phyloP scores from a whole-genome alignment of 2,888 invertebrate genomes.

The Hirtodrosophila alboralis region DNA sequence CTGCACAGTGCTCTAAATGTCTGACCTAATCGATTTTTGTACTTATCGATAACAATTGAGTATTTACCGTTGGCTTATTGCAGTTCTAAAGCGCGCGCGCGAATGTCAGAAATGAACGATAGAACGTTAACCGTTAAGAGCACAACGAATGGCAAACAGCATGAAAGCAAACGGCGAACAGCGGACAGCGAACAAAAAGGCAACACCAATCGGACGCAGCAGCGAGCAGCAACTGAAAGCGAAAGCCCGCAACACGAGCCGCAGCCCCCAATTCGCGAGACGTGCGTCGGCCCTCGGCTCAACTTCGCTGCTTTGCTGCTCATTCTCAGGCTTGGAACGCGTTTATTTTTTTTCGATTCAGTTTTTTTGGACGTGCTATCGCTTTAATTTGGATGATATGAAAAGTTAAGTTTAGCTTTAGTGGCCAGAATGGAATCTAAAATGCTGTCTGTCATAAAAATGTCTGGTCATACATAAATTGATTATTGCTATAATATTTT shows the following conservation, averaged over 20 bases:
- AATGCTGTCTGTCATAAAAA: constrained; percentile 26
- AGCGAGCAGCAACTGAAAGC: constrained; percentile 82
- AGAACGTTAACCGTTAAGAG: constrained; percentile 21
- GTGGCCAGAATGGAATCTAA: constrained; percentile 43
- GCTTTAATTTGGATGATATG: constrained; percentile 61
- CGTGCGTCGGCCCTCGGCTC: constrained; percentile 47
- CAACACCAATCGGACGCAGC: constrained; percentile 81
- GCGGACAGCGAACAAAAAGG: constrained; percentile 48
- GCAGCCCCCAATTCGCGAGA: constrained; percentile 49
- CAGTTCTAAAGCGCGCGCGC: neutral
- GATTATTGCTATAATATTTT: neutral
- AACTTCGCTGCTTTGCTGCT: constrained; percentile 27
- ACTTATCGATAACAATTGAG: constrained; percentile 31
- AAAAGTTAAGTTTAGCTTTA: constrained; percentile 37
- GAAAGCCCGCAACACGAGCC: constrained; percentile 72
- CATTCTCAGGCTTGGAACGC: constrained; percentile 61
- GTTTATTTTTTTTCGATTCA: constrained; percentile 59
- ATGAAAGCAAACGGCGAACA: constrained; percentile 32
- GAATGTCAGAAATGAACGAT: neutral
- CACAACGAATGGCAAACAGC: constrained; percentile 10
- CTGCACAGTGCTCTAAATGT: no score
- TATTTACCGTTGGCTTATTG: constrained; percentile 50
- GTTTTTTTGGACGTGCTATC: constrained; percentile 59
- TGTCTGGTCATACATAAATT: constrained; percentile 4
- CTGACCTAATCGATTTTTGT: constrained; percentile 2